Conservation (phyloP, 2,113 vertebrate genomes). For the Alethe castanea region DNA sequence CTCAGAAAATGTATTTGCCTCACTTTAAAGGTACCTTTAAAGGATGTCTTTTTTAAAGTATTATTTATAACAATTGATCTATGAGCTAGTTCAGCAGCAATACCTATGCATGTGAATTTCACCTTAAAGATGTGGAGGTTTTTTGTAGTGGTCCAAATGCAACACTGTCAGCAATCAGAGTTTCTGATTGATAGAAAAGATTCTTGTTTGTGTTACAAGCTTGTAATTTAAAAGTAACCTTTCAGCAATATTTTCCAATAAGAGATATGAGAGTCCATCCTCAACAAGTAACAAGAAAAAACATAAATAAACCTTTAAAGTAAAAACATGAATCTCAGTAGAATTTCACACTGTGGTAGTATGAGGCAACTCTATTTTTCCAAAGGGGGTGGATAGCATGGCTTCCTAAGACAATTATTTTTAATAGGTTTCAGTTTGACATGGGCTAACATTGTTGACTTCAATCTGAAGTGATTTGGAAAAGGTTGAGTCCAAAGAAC, state of each 20-base stretch:
- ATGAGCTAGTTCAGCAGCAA: not conserved
- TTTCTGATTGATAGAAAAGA: not conserved
- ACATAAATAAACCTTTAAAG: not conserved
- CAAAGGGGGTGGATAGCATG: not conserved
- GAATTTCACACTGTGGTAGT: not conserved
- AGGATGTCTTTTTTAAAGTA: not conserved
- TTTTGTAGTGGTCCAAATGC: not conserved
- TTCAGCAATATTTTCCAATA: not conserved
- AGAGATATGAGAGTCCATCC: not conserved
- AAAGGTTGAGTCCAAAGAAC: not conserved
- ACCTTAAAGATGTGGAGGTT: not conserved
- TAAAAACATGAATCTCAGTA: not conserved
- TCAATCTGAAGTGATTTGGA: not conserved
- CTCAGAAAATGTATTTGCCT: not conserved
- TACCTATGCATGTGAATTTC: not conserved
- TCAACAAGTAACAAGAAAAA: not conserved
- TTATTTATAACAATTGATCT: not conserved
- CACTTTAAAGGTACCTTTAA: not conserved
- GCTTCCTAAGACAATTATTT: not conserved
- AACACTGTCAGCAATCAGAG: not conserved
- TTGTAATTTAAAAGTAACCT: not conserved
- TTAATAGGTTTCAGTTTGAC: not conserved
- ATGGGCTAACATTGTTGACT: not conserved
- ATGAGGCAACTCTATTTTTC: not conserved
- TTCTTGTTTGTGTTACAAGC: not conserved